phyloP scores from a whole-genome alignment of 2,888 invertebrate genomes.

The Lithophane socia region DNA sequence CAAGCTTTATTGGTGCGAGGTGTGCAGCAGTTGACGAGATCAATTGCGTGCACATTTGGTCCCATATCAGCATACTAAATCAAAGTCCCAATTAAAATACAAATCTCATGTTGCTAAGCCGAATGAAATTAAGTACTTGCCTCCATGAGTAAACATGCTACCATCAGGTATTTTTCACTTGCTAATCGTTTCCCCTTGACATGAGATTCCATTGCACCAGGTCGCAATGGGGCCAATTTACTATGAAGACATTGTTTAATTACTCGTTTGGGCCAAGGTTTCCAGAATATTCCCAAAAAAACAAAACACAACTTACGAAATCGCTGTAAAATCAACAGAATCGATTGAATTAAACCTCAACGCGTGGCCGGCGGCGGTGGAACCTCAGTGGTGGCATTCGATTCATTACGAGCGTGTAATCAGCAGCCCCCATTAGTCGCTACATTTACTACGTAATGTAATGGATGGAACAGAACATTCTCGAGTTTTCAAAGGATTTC shows the following conservation, averaged over 20 bases:
- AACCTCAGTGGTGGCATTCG: constrained; percentile 46
- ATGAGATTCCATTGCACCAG: not conserved
- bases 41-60: not conserved
- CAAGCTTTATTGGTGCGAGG: not conserved
- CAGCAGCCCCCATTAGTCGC: constrained; percentile 57
- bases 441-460: constrained; percentile 52
- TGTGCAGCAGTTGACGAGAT: not conserved
- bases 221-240: too few species aligned
- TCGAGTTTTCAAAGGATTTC: constrained; percentile 37
- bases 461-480: constrained; percentile 48
- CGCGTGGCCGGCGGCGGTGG: constrained; percentile 3
- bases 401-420: constrained; percentile 59
- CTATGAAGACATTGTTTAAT: too few species aligned
- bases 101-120: not conserved
- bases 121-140: not conserved
- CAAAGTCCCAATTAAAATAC: not conserved
- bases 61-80: not conserved
- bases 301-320: constrained; percentile 11
- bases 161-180: not conserved
- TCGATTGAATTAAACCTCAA: constrained; percentile 41
- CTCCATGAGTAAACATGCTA: not conserved
- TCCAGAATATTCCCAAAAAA: not conserved
- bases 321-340: constrained; percentile 33
- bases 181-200: not conserved
- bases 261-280: not conserved